Evolutionary conservation across 2,888 invertebrate species (phyloP).

Genomic region (Glaucopsyche alexis): DNA sequence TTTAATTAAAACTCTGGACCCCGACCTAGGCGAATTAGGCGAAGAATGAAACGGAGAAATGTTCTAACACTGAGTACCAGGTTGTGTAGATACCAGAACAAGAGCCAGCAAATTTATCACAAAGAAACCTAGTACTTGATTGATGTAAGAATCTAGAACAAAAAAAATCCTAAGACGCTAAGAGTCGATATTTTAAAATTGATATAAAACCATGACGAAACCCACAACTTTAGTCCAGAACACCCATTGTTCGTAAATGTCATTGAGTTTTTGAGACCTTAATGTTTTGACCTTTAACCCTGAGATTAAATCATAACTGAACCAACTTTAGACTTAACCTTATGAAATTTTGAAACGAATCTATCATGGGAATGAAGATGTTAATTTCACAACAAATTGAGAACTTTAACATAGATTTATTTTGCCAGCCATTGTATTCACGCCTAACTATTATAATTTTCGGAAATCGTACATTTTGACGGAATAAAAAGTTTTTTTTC

Average conservation of each 20-base stretch:
- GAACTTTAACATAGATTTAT: neutral
- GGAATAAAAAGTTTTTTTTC: no score
- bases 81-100: no score
- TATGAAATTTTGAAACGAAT: constrained; percentile 17
- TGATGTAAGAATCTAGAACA: no score
- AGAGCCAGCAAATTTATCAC: no score
- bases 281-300: constrained; percentile 18
- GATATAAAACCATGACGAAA: constrained; percentile 15
- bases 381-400: neutral
- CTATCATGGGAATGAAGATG: constrained; percentile 16
- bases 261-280: constrained; percentile 27
- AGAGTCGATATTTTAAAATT: constrained; percentile 3
- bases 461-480: no score
- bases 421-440: no score
- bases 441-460: no score
- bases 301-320: constrained; percentile 26
- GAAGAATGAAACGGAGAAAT: no score
- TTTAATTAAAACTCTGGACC: no score
- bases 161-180: neutral
- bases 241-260: constrained; percentile 27
- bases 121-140: no score
- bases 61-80: no score
- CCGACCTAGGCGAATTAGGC: no score
- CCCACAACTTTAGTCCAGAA: constrained; percentile 5
- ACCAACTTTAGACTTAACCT: constrained; percentile 15